Evolutionary conservation across 1,140 invertebrate species (phyloP).

Genomic region (Nephila pilipes): DNA sequence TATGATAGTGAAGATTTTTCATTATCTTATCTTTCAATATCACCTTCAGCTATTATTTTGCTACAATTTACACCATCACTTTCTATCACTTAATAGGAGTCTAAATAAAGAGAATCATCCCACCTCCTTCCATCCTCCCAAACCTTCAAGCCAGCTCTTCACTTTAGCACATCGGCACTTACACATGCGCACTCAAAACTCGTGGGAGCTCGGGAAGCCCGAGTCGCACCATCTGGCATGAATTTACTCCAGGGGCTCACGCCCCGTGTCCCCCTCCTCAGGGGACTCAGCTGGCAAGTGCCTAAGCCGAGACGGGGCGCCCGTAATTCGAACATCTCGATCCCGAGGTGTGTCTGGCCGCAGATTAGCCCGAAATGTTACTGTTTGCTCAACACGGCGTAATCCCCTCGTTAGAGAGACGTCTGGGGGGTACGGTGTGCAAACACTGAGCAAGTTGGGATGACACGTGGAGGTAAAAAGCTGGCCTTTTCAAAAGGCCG

Average conservation of each 20-base stretch:
- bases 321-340: slow-evolving; percentile 37
- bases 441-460: slow-evolving; percentile 34
- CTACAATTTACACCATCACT: no score
- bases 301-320: not conserved
- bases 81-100: no score
- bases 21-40: no score
- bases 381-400: slow-evolving; percentile 59
- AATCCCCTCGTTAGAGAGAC: slow-evolving; percentile 48
- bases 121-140: not conserved
- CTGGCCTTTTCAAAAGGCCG: slow-evolving; percentile 14
- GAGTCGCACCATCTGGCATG: slow-evolving; percentile 68
- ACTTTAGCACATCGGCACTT: not conserved
- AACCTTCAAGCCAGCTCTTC: not conserved
- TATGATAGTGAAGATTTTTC: no score
- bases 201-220: not conserved
- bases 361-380: slow-evolving; percentile 60
- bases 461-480: slow-evolving; percentile 4
- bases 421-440: not conserved
- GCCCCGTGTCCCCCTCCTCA: slow-evolving; percentile 15
- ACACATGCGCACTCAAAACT: not conserved
- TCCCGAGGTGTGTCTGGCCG: slow-evolving; percentile 44
- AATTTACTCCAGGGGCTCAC: slow-evolving; percentile 64
- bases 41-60: no score
- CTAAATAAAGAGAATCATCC: not conserved
- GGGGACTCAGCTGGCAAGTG: slow-evolving; percentile 70